A percentile compares a stretch with the other conserved stretches of the same genome.
phyloP scores from a whole-genome alignment of 2,113 vertebrate species.

The Bufo gargarizans region DNA sequence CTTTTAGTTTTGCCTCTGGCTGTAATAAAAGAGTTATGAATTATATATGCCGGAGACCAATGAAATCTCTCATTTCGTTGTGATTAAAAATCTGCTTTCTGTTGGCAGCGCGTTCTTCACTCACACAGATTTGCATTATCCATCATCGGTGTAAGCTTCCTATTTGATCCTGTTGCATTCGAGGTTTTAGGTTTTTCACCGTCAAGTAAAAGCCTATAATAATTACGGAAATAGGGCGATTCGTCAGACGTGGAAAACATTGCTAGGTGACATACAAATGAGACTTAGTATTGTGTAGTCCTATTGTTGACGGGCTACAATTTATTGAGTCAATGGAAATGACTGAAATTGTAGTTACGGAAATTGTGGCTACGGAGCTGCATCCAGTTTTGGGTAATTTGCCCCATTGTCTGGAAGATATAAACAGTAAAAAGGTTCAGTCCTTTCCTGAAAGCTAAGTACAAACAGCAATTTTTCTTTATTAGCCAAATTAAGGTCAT shows the following conservation, averaged over 20 bases:
- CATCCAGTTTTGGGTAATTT: not conserved
- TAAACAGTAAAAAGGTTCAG: not conserved
- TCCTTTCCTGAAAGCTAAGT: not conserved
- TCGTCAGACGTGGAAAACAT: not conserved
- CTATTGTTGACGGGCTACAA: not conserved
- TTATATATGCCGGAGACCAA: constrained; percentile 53
- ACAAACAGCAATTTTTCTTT: not conserved
- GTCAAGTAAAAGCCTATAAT: not conserved
- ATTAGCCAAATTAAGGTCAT: not conserved
- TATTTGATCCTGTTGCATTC: constrained; percentile 7
- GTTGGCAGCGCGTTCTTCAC: constrained; percentile 21
- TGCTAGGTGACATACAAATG: not conserved
- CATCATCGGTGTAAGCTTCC: constrained; percentile 1
- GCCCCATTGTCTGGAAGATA: not conserved
- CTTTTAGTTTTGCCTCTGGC: constrained; percentile 47
- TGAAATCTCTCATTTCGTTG: constrained; percentile 59
- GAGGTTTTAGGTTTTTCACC: not conserved
- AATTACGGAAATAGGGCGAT: not conserved
- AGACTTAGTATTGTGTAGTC: not conserved
- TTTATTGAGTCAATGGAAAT: not conserved
- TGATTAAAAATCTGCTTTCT: constrained; percentile 58
- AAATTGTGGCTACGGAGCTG: not conserved
- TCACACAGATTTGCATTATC: constrained; percentile 41
- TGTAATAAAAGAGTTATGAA: constrained; percentile 58
- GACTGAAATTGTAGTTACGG: too few species aligned